Percentiles rank a stretch among this genome's conserved stretches.
Conservation (phyloP, 2,888 invertebrate species). For the Colletes collaris region DNA sequence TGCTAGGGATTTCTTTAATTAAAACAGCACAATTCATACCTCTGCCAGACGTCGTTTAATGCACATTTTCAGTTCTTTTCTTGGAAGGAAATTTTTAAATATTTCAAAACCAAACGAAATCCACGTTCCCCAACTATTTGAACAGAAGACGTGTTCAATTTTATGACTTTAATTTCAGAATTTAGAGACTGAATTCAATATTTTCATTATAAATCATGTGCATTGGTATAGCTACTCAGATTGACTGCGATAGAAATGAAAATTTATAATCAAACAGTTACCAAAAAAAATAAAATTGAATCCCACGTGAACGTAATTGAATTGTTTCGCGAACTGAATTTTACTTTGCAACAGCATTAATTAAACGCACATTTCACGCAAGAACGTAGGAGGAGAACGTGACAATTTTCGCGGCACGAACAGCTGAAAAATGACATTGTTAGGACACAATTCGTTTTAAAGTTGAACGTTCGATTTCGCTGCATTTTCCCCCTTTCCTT, state of each 20-base stretch:
- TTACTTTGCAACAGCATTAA: background rate
- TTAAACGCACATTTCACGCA: background rate
- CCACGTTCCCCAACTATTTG: background rate
- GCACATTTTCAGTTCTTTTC: background rate
- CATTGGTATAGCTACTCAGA: too few relatives aligned
- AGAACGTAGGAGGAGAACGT: background rate
- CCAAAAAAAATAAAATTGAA: background rate
- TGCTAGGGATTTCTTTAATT: slow-evolving; percentile 10
- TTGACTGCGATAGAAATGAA: too few relatives aligned
- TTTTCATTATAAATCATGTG: too few relatives aligned
- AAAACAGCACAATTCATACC: slow-evolving; percentile 14
- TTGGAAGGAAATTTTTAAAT: background rate
- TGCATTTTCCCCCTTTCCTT: too few relatives aligned
- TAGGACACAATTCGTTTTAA: too few relatives aligned
- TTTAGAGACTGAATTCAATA: too few relatives aligned
- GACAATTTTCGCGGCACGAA: background rate
- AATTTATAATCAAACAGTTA: background rate
- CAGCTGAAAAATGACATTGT: too few relatives aligned
- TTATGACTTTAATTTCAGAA: too few relatives aligned
- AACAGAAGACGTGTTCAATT: background rate
- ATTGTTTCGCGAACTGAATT: background rate
- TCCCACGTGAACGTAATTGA: slow-evolving; percentile 2
- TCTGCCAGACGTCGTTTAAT: slow-evolving; percentile 1
- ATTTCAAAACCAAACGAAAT: slow-evolving; percentile 3
- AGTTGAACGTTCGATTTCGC: too few relatives aligned